A percentile compares a stretch with the other conserved stretches of the same genome.
Evolutionary conservation across 2,888 invertebrate genomes (phyloP).

Genomic region (Hypomecis punctinalis): DNA sequence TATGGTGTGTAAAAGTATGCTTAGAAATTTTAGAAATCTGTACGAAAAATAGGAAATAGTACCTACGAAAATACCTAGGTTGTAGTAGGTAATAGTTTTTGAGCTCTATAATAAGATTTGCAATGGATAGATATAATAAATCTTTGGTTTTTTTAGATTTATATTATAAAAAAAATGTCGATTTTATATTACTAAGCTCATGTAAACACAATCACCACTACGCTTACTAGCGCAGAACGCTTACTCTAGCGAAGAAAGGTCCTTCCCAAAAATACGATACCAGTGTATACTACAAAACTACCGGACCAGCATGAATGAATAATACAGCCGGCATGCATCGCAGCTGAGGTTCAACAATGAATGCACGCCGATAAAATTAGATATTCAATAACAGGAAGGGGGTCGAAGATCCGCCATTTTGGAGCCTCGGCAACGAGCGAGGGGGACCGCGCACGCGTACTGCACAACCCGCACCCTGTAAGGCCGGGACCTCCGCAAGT

Average conservation of each 20-base stretch:
- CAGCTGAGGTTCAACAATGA: conserved; percentile 66
- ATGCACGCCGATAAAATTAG: conserved; percentile 81
- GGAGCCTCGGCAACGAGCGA: conserved; percentile 70
- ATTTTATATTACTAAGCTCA: too few species aligned
- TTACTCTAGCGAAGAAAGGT: neutral
- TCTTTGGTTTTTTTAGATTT: too few species aligned
- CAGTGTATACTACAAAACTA: conserved; percentile 9
- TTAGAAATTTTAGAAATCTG: too few species aligned
- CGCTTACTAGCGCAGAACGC: too few species aligned
- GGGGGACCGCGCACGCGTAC: conserved; percentile 80
- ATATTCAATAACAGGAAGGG: conserved; percentile 83
- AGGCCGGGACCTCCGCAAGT: conserved; percentile 77
- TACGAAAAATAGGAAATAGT: too few species aligned
- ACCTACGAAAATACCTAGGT: too few species aligned
- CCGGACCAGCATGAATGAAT: conserved; percentile 44
- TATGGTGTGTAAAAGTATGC: too few species aligned
- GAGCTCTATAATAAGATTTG: too few species aligned
- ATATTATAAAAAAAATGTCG: too few species aligned
- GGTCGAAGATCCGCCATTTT: conserved; percentile 82
- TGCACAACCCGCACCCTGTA: conserved; percentile 75
- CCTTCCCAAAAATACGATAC: neutral
- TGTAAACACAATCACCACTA: too few species aligned
- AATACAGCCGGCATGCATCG: conserved; percentile 60
- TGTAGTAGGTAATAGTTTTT: too few species aligned
- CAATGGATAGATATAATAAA: too few species aligned